Conservation (phyloP, 2,797 vertebrate species). For the Sebastiscus albofasciatus region DNA sequence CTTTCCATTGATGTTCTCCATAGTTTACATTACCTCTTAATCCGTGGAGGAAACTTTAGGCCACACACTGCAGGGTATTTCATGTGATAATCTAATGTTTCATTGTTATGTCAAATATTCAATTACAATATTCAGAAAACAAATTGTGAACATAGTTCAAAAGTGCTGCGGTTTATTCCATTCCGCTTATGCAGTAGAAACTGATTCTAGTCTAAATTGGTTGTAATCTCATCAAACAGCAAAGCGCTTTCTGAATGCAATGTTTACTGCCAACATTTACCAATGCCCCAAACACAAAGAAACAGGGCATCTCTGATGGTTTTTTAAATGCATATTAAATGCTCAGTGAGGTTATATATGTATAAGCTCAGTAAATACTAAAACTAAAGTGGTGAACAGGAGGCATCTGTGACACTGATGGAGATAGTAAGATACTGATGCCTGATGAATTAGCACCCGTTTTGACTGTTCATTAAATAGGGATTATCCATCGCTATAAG, state of each 20-base stretch:
- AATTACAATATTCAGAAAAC: slow-evolving; percentile 1
- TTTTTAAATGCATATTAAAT: slow-evolving; percentile 19
- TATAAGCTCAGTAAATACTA: slow-evolving; percentile 1
- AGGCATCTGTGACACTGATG: not conserved
- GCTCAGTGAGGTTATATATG: not conserved
- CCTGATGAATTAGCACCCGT: not conserved
- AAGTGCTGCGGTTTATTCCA: not conserved
- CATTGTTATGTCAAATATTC: not conserved
- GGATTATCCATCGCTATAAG: too few relatives aligned
- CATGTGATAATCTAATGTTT: slow-evolving; percentile 10
- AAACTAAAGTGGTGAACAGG: not conserved
- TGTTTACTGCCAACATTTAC: slow-evolving; percentile 9
- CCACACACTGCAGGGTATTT: not conserved
- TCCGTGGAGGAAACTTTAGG: not conserved
- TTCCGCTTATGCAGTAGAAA: slow-evolving; percentile 3
- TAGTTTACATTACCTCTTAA: not conserved
- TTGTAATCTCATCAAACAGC: slow-evolving; percentile 22
- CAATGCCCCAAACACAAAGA: not conserved
- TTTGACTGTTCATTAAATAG: too few relatives aligned
- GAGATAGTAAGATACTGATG: not conserved
- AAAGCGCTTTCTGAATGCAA: slow-evolving; percentile 1
- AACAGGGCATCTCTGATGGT: not conserved
- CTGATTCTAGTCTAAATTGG: slow-evolving; percentile 6
- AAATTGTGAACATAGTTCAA: not conserved
- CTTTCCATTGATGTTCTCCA: not conserved